Conservation (phyloP, 1,140 invertebrate genomes). For the Leptoteleia sp. region DNA sequence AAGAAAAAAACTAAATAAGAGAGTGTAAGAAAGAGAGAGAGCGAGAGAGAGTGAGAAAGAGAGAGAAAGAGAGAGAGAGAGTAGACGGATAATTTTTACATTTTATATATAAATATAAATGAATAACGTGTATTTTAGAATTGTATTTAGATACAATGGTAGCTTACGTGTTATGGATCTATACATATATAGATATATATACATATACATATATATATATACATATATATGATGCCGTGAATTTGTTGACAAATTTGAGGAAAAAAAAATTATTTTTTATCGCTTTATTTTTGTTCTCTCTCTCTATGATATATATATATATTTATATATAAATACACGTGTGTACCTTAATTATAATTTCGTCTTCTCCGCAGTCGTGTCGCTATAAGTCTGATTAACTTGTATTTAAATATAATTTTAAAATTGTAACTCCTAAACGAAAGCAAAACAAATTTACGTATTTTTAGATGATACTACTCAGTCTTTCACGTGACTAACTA, state of each 20-base stretch:
- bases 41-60: conserved; percentile 33
- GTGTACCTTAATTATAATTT: conserved; percentile 60
- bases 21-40: conserved; percentile 17
- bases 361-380: conserved; percentile 43
- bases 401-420: conserved; percentile 62
- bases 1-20: conserved; percentile 46
- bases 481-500: conserved; percentile 62
- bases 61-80: conserved; percentile 35
- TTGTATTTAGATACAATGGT: conserved; percentile 52
- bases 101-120: conserved; percentile 48
- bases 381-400: conserved; percentile 47
- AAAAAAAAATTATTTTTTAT: conserved; percentile 27
- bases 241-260: conserved; percentile 35
- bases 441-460: conserved; percentile 49
- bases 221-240: conserved; percentile 23
- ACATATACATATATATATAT: conserved; percentile 23
- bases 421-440: conserved; percentile 53
- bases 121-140: conserved; percentile 54
- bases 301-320: conserved; percentile 25
- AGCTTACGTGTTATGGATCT: conserved; percentile 27
- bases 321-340: conserved; percentile 30
- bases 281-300: conserved; percentile 31
- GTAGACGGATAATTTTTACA: conserved; percentile 51
- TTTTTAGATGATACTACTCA: conserved; percentile 60
- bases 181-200: conserved; percentile 22